A percentile compares a stretch with the other conserved stretches of the same genome.
Conservation (phyloP, 2,888 invertebrate species). For the Drosophila hamatofila region DNA sequence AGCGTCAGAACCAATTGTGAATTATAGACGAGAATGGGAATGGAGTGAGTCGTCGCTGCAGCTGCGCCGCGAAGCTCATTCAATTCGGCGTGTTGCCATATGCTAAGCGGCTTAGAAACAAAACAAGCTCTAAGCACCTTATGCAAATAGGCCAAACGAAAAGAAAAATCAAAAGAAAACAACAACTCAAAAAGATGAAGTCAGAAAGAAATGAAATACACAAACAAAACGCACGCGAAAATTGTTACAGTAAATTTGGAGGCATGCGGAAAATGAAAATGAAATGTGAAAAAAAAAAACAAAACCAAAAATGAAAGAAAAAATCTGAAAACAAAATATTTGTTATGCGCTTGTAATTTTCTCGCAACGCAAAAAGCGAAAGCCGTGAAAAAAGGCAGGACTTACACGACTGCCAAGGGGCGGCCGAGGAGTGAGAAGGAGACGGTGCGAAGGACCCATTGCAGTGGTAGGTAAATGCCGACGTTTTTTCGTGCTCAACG, state of each 20-base stretch:
- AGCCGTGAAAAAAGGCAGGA: slow-evolving; percentile 52
- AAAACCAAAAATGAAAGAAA: slow-evolving; percentile 28
- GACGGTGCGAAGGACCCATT: neutral
- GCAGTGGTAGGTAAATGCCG: slow-evolving; percentile 40
- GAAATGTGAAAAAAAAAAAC: neutral
- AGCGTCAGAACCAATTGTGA: slow-evolving; percentile 31
- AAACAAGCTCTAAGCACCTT: slow-evolving; percentile 68
- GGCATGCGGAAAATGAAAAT: slow-evolving; percentile 23
- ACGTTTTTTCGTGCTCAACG: slow-evolving; percentile 66
- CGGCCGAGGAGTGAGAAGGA: neutral
- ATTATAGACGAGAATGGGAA: slow-evolving; percentile 16
- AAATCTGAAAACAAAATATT: slow-evolving; percentile 76
- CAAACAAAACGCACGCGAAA: slow-evolving; percentile 50
- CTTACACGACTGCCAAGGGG: slow-evolving; percentile 5
- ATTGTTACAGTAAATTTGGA: slow-evolving; percentile 38
- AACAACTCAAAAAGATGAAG: slow-evolving; percentile 20
- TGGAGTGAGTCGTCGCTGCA: neutral
- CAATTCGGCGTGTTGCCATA: slow-evolving; percentile 34
- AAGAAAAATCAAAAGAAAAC: slow-evolving; percentile 11
- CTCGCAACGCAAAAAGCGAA: slow-evolving; percentile 55
- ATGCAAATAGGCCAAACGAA: slow-evolving; percentile 66
- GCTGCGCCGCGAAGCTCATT: slow-evolving; percentile 9
- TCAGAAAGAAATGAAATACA: slow-evolving; percentile 3
- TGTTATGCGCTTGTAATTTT: slow-evolving; percentile 79
- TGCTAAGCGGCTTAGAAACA: slow-evolving; percentile 65